Evolutionary conservation across 2,797 vertebrate species (phyloP), one percentile per base, ranked within the genome.

Genomic region (Spinibarbus caldwelli): DNA sequence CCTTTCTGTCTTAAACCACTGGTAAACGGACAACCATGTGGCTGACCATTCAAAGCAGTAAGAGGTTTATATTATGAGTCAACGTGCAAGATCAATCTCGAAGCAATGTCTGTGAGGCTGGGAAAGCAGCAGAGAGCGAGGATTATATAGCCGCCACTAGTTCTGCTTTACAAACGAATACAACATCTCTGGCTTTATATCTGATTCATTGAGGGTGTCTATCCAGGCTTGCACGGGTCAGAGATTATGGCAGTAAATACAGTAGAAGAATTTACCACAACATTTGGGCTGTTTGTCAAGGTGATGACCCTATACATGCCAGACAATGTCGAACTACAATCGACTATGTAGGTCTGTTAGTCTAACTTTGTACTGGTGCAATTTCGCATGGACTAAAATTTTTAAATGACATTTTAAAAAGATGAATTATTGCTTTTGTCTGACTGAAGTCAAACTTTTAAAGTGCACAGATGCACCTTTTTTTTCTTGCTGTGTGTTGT

Each of bases 1-100:
- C 15, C 47, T 2, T 2, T 78, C n/a, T n/a, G n/a, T 43, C 49
- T 70, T 41, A 73, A 86, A 79, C 80, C 85, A 29, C 19, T 84
- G 52, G 87, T 84, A 84, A 91, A 90, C 87, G 71, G 78, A 62
- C 62, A 77, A 83, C 86, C 83, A 88, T 14, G 72, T 84, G 85
- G 67, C 43, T 82, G 83, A 90, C 78, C 88, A 84, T 81, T 71
- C 34, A 31, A 47, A 85, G 84, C 72, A 90, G 89, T 86, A 90
- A 90, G 81, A 31, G 36, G 17, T 73, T 84, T 87, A 82, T 34
- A 84, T 84, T 68, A 75, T 59, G 9, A 4, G 79, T 76, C 17
- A 19, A 75, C 14, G 38, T 36, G 17, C 41, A 41, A 70, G 67
- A 70, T 78, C 26, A 43, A 45, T 71, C n/a, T 21, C 26, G 29